Conservation (phyloP, 2,113 vertebrate species). For the Tenrec ecaudatus region DNA sequence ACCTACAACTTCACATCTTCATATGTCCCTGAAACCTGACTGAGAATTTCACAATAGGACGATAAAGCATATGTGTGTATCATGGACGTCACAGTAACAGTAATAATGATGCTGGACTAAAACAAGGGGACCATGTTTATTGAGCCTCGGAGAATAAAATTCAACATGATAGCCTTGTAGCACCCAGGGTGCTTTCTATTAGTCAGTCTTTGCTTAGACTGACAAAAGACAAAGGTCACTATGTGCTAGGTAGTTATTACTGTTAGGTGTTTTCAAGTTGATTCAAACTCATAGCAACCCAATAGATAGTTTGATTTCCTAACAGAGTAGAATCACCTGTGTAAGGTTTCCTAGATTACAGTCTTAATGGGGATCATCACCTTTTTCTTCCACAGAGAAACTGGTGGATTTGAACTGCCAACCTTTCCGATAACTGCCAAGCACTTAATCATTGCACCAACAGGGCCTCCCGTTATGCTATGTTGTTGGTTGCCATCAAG, state of each 20-base stretch:
- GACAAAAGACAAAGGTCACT: conserved; percentile 39
- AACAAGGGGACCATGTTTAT: neutral
- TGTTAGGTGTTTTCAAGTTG: neutral
- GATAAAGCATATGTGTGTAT: neutral
- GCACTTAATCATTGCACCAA: neutral
- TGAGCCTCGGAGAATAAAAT: neutral
- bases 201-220: neutral
- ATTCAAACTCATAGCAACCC: neutral
- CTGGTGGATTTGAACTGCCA: neutral
- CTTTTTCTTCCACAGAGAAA: neutral
- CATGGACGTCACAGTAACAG: neutral
- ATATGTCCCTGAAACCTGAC: neutral
- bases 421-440: neutral
- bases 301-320: too few relatives aligned
- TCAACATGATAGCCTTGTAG: neutral
- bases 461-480: neutral
- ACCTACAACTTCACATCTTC: neutral
- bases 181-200: neutral
- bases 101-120: neutral
- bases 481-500: too few relatives aligned
- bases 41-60: neutral
- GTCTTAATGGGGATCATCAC: neutral
- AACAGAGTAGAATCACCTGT: neutral
- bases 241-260: neutral
- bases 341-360: neutral